Conservation (phyloP, 2,113 vertebrate genomes). For the Scomber japonicus region DNA sequence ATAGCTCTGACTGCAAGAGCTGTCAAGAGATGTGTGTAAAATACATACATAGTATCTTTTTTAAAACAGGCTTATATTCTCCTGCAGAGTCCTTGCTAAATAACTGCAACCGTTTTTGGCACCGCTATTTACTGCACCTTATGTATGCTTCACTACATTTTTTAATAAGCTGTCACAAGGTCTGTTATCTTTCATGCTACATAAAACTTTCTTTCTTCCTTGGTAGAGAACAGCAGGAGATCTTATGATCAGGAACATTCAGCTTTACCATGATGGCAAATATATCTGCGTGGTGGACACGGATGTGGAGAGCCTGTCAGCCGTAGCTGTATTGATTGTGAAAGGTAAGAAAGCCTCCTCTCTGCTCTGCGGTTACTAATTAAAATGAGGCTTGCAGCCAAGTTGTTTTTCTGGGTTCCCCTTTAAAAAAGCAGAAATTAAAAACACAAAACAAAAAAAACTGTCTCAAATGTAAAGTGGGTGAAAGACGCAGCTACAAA, state of each 20-base stretch:
- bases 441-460: neutral
- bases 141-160: conserved; percentile 63
- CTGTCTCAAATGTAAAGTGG: conserved; percentile 19
- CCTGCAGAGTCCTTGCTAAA: conserved; percentile 12
- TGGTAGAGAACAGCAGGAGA: conserved; percentile 91
- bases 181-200: conserved; percentile 77
- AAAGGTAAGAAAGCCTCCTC: conserved; percentile 86
- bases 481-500: conserved; percentile 8
- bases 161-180: conserved; percentile 75
- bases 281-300: conserved; percentile 94
- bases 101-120: conserved; percentile 35
- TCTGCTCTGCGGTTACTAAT: conserved; percentile 58
- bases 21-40: conserved; percentile 7
- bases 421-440: neutral
- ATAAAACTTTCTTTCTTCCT: conserved; percentile 66
- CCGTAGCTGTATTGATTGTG: conserved; percentile 91
- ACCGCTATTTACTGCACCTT: conserved; percentile 60
- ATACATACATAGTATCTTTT: conserved; percentile 14
- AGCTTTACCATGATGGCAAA: conserved; percentile 92
- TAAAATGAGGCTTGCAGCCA: conserved; percentile 52
- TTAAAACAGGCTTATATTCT: conserved; percentile 10
- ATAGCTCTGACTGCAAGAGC: conserved; percentile 2
- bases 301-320: conserved; percentile 92
- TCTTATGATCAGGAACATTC: conserved; percentile 95
- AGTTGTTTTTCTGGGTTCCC: conserved; percentile 40